Conservation (phyloP, 2,888 invertebrate genomes). For the Parasteatoda lunata region DNA sequence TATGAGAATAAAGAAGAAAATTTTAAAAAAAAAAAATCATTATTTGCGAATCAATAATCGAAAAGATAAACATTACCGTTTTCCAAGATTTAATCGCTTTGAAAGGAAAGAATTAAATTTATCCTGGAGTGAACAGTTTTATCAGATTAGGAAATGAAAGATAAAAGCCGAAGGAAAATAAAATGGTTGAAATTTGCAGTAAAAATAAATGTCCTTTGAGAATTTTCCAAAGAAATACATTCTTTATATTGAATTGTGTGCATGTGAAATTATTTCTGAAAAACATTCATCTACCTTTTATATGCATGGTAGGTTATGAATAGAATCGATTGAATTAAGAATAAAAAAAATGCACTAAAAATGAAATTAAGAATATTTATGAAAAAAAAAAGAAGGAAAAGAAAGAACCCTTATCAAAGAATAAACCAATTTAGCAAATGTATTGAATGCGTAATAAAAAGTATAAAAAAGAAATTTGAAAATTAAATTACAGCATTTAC, state of each 20-base stretch:
- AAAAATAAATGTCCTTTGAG: constrained; percentile 34
- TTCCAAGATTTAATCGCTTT: constrained; percentile 59
- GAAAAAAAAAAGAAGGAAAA: too few relatives aligned
- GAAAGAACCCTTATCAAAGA: too few relatives aligned
- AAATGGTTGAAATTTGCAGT: constrained; percentile 4
- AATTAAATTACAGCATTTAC: too few relatives aligned
- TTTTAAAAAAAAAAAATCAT: constrained; percentile 10
- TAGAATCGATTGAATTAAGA: not conserved
- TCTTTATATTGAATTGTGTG: constrained; percentile 59
- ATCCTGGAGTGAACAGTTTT: constrained; percentile 65
- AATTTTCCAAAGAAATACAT: constrained; percentile 14
- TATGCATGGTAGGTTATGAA: not conserved
- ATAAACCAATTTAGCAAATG: too few relatives aligned
- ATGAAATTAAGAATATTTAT: too few relatives aligned
- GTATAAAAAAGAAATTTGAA: too few relatives aligned
- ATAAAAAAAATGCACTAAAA: not conserved
- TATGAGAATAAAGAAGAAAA: constrained; percentile 17
- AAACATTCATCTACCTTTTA: not conserved
- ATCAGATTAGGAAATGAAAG: constrained; percentile 64
- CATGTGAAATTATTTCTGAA: constrained; percentile 8
- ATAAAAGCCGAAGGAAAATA: constrained; percentile 29
- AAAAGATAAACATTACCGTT: constrained; percentile 67
- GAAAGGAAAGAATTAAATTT: constrained; percentile 67
- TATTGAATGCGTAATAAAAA: too few relatives aligned
- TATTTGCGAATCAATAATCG: constrained; percentile 57